Base-by-base conservation (phyloP, 2,797 vertebrate species). In the Meriones psammophilus region DNA sequence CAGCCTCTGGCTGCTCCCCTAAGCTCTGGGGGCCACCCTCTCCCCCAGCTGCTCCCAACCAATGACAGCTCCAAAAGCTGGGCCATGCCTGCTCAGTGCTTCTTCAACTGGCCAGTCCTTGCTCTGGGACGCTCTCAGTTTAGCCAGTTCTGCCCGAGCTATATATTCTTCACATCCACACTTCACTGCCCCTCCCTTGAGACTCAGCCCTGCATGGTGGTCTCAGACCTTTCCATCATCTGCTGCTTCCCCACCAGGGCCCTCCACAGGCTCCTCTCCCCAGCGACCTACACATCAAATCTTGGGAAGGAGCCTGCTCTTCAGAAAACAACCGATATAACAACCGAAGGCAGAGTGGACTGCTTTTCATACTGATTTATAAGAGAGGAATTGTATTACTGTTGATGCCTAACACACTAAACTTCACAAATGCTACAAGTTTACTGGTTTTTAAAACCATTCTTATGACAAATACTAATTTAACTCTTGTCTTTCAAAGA, bases 391-490 rank as follows among this genome's bases (percentile, higher is more conserved):
- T 78, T 22, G 33, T 58, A 24, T 73, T 74, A 66, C 2, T 64
- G 14, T 85, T 50, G 24, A 62, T 68, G 68, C 1, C 64, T 0
- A 58, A 24, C 24, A 83, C 68, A 66, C 60, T 66, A 91, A 33
- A 88, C 73, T 90, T 92, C 68, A 46, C 28, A 39, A 73, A 26
- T 58, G 14, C 54, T 69, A 54, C n/a, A 60, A 8, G 88, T 81
- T 39, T 68, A 66, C 33, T 93, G 89, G 36, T 89, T 81, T 92
- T 95, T 39, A 15, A 89, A 95, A 87, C 8, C 71, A 80, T 88
- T 69, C 26, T 28, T 60, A 28, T 78, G 73, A 46, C 60, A 96
- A 85, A 93, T 56, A 94, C 28, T 77, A 73, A 68, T 33, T 83
- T 3, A 89, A 33, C 33, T 62, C 77, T 92, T 36, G 68, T n/a